Evolutionary conservation across 2,888 invertebrate species (phyloP).

Genomic region (Lingula anatina): DNA sequence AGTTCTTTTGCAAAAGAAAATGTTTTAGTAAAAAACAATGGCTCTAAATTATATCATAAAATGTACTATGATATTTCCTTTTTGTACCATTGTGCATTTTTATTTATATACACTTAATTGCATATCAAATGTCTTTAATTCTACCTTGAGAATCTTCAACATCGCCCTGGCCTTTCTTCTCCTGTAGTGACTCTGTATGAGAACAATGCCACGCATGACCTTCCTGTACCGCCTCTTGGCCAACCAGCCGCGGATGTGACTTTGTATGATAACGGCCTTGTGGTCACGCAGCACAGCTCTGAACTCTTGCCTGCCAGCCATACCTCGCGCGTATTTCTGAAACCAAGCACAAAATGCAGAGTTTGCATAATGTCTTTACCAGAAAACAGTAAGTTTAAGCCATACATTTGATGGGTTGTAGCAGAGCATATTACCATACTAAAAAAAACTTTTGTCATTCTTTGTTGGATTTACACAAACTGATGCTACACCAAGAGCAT

Average conservation of each 20-base stretch:
- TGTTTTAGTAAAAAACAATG: no score
- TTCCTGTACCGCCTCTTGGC: constrained; percentile 56
- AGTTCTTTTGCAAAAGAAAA: no score
- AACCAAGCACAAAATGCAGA: constrained; percentile 55
- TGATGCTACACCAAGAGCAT: no score
- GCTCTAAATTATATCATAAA: no score
- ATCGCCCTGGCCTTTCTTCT: constrained; percentile 72
- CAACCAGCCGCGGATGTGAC: constrained; percentile 76
- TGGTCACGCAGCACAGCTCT: constrained; percentile 54
- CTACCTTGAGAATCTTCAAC: constrained; percentile 74
- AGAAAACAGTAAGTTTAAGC: background rate
- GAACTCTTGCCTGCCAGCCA: constrained; percentile 62
- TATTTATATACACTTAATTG: no score
- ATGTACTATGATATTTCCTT: no score
- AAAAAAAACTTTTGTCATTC: no score
- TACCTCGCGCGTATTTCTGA: constrained; percentile 68
- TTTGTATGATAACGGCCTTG: constrained; percentile 67
- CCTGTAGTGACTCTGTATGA: constrained; percentile 61
- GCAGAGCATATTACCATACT: background rate
- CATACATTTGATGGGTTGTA: background rate
- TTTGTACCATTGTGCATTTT: no score
- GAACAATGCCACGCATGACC: constrained; percentile 60
- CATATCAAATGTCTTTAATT: no score
- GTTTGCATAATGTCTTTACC: background rate
- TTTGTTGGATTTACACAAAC: no score